These are phyloP conservation scores for Pseudopodoces humilis DNA, from an alignment of 2,113 vertebrate genomes.

Conservation along the genomic window DNA sequence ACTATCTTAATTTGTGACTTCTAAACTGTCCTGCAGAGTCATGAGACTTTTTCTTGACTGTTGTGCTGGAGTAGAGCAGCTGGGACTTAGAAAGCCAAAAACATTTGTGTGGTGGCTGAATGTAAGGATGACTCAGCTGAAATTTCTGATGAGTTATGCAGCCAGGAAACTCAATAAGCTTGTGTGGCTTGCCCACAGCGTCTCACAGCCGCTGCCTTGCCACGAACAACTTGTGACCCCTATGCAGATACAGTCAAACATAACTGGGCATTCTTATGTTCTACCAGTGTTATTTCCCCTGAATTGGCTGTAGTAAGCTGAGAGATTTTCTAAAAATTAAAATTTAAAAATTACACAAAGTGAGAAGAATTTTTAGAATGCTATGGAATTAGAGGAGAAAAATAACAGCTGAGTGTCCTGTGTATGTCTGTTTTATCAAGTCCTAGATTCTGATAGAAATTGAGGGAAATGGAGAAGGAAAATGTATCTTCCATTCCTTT, in stretches of 20 bases:
- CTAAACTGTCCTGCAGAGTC: constrained; percentile 8
- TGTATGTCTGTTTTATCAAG: not conserved
- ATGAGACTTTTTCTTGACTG: not conserved
- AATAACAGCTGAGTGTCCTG: not conserved
- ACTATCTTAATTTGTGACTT: not conserved
- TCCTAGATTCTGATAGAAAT: not conserved
- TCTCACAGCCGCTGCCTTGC: not conserved
- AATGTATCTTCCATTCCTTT: not conserved
- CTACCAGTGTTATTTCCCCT: not conserved
- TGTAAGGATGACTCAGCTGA: constrained; percentile 59
- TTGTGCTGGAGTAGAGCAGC: not conserved
- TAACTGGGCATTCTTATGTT: not conserved
- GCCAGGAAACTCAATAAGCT: not conserved
- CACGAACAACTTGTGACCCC: not conserved
- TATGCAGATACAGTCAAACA: not conserved
- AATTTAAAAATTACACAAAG: fast-evolving
- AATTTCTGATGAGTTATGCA: not conserved
- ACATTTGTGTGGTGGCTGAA: not conserved
- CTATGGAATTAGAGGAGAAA: not conserved
- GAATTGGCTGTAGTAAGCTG: not conserved
- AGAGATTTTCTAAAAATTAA: not conserved
- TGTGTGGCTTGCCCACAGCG: not conserved
- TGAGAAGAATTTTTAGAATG: not conserved
- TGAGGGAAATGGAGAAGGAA: not conserved
- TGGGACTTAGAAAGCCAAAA: not conserved